Percentiles rank a stretch among this genome's conserved stretches.
Evolutionary conservation across 1,140 invertebrate genomes (phyloP).

Genomic region (Cyclargus thomasi): DNA sequence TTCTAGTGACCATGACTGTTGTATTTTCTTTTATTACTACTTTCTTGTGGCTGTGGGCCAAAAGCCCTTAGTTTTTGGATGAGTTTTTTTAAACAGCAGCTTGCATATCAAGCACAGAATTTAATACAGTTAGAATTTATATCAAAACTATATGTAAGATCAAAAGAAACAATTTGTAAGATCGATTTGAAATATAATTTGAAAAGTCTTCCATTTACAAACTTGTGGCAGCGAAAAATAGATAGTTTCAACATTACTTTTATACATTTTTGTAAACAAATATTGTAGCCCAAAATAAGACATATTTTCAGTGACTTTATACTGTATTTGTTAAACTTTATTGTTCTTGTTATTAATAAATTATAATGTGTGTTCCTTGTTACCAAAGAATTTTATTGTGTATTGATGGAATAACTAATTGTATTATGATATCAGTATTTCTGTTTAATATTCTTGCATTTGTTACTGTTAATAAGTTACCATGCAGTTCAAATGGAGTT

Average conservation of each 20-base stretch:
- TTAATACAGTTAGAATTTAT: too few species aligned
- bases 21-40: too few species aligned
- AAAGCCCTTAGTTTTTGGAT: too few species aligned
- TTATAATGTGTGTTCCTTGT: slow-evolving; percentile 71
- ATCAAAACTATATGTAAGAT: too few species aligned
- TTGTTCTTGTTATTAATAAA: slow-evolving; percentile 70
- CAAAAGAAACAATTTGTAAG: too few species aligned
- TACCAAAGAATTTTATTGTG: slow-evolving; percentile 67
- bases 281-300: slow-evolving; percentile 34
- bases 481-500: slow-evolving; percentile 61
- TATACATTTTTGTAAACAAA: slow-evolving; percentile 24
- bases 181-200: neutral
- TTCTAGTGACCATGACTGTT: too few species aligned
- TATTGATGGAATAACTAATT: slow-evolving; percentile 21
- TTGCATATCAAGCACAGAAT: too few species aligned
- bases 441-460: slow-evolving; percentile 68
- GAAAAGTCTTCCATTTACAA: neutral
- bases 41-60: too few species aligned
- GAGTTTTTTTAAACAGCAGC: too few species aligned
- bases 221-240: neutral
- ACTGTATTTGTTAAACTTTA: slow-evolving; percentile 64
- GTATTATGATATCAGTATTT: slow-evolving; percentile 67
- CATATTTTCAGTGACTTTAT: slow-evolving; percentile 50
- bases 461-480: slow-evolving; percentile 72
- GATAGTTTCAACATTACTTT: slow-evolving; percentile 13